Base-by-base conservation (phyloP, 2,888 invertebrate genomes). In the Loripinus fragilis region DNA sequence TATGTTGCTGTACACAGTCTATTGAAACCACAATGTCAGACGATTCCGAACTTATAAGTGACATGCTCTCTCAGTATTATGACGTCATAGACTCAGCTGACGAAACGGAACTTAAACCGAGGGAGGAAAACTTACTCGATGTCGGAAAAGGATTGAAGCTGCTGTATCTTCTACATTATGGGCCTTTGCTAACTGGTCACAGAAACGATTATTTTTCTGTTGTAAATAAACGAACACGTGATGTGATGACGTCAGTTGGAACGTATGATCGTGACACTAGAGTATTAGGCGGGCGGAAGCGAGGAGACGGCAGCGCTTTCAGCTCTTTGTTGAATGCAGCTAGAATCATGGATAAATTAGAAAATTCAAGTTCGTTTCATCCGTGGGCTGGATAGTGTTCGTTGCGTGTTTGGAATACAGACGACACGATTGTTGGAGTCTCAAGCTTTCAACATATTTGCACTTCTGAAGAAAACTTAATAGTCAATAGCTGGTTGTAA, bases 201-300 rank as follows among this genome's bases (percentile, higher is more conserved):
- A 52, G 52, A 52, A 52, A 52, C 10, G 60, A 60, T 12, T 33
- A 33, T 60, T 33, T 60, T 3, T 60, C 60, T 33, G 30, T 60
- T 30, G 60, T 60, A 10, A 33, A 60, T 60, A 60, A 60, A 60
- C 30, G 60, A 15, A 60, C 60, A 33, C 60, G 28, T 23, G 60
- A 60, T 28, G 60, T n/a, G 3, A 33, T 33, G 20, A 30, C 60
- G 33, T 60, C 60, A 1, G 7, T 60, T 20, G 33, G 33, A 3
- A 33, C 60, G 5, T 30, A 33, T 60, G 33, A 30, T 20, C 7
- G 28, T 20, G n/a, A 60, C 20, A 33, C 23, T 5, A 23, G 60
- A 20, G 60, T 10, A 17, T 20, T 60, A 20, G 15, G 15, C 3
- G 25, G 52, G 5, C 12, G 52, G 15, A 55, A 55, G 25, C 28